Evolutionary conservation across 2,113 vertebrate species (phyloP), one percentile per base, ranked within the genome.

Genomic region (Taurulus bubalis): DNA sequence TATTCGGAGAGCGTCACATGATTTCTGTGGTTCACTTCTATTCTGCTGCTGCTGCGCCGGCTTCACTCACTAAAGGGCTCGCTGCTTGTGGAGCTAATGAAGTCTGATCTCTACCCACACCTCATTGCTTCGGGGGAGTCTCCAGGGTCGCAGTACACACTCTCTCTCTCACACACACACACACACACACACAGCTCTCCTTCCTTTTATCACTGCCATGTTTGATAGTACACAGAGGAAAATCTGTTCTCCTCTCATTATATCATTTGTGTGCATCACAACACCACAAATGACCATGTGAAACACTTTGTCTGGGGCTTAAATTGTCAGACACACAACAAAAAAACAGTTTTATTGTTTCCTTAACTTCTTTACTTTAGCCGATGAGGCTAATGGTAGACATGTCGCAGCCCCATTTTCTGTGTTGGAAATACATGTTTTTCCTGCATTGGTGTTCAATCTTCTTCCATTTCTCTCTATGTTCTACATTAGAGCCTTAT

Each of bases 401-500:
- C 28, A 36, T 71, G 71, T 60, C 63, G 12, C 75, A 47, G 71
- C 65, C 62, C 51, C 22, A 65, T 74, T 75, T 73, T 49, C 73
- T 69, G 77, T 49, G 28, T 70, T 8, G 51, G 49, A 60, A 79
- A 68, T 59, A 32, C 59, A 6, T 47, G 75, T 84, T 89, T 90
- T 71, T 58, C 12, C 56, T 74, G 36, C 63, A 11, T 34, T 63
- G 20, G 49, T 68, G 49, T 82, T 82, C 75, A 51, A 80, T 82
- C 70, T 84, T 55, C 24, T 16, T 66, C 28, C 60, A 47, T 75
- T 55, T 53, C 26, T 45, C 49, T 67, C 34, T 76, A 15, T 77
- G 56, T 68, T 55, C 42, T 73, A 68, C 83, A 42, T 78, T 91
- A 86, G 82, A 71, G 73, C 56, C 88, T 90, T 85, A 91, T 92